Conservation (phyloP, 2,888 invertebrate genomes). For the Dryocosmus kuriphilus region DNA sequence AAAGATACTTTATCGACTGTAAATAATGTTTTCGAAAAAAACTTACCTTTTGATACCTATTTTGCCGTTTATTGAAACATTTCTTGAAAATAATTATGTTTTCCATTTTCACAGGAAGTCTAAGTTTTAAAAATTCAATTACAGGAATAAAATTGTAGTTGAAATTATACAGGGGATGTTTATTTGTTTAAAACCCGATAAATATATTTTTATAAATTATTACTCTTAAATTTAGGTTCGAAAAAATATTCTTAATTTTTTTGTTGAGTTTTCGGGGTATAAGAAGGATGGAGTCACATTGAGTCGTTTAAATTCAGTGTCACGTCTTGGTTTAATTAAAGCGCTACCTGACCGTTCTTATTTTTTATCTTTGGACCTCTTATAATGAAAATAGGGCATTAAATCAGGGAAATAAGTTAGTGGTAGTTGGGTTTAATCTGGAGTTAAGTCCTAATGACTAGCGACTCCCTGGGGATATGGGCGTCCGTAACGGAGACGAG, state of each 20-base stretch:
- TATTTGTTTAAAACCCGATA: neutral
- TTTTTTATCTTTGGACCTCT: neutral
- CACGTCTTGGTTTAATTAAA: neutral
- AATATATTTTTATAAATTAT: neutral
- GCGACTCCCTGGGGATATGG: neutral
- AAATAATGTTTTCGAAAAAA: neutral
- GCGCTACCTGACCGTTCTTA: neutral
- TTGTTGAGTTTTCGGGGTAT: no score
- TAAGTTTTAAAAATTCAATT: neutral
- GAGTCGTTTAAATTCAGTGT: neutral
- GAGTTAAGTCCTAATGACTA: constrained; percentile 2
- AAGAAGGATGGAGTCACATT: no score
- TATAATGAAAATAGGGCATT: neutral
- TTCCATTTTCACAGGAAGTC: neutral
- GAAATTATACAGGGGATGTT: no score
- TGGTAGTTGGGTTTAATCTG: neutral
- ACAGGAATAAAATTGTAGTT: neutral
- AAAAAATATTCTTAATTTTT: no score
- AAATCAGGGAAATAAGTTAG: neutral
- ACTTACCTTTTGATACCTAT: neutral
- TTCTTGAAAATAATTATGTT: neutral
- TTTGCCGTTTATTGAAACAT: neutral
- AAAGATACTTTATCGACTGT: neutral
- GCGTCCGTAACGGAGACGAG: neutral
- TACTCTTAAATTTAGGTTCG: no score